Evolutionary conservation across 1,140 invertebrate species (phyloP).

Genomic region (Nephotettix cincticeps): DNA sequence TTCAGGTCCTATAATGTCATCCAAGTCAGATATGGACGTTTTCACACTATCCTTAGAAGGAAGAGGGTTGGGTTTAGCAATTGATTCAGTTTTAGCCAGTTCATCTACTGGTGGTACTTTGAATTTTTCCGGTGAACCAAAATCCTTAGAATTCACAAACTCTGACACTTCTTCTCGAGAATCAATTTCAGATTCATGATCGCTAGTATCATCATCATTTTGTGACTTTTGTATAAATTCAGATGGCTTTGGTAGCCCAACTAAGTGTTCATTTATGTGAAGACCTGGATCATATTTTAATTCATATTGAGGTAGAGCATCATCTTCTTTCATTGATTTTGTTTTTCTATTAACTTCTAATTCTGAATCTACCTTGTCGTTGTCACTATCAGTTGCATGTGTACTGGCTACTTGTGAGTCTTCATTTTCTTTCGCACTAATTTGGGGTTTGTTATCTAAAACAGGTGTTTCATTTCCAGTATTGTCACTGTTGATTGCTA

Average conservation of each 20-base stretch:
- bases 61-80: neutral
- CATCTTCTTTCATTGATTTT: constrained; percentile 15
- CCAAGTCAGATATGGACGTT: neutral
- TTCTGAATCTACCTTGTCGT: neutral
- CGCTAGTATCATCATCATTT: too few species aligned
- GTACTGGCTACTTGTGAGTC: neutral
- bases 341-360: neutral
- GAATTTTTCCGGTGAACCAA: too few species aligned
- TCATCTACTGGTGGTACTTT: too few species aligned
- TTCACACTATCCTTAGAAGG: neutral
- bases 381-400: neutral
- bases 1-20: constrained; percentile 35
- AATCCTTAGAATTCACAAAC: too few species aligned
- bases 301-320: constrained; percentile 8
- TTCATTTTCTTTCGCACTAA: neutral
- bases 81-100: neutral
- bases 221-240: too few species aligned
- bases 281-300: neutral
- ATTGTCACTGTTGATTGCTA: neutral
- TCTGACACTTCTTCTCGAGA: too few species aligned
- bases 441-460: neutral
- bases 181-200: too few species aligned
- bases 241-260: too few species aligned
- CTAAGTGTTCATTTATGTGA: too few species aligned
- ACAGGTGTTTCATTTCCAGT: constrained; percentile 4